Base-by-base conservation (phyloP, 2,113 vertebrate genomes). In the Petrocephalus zakoni region DNA sequence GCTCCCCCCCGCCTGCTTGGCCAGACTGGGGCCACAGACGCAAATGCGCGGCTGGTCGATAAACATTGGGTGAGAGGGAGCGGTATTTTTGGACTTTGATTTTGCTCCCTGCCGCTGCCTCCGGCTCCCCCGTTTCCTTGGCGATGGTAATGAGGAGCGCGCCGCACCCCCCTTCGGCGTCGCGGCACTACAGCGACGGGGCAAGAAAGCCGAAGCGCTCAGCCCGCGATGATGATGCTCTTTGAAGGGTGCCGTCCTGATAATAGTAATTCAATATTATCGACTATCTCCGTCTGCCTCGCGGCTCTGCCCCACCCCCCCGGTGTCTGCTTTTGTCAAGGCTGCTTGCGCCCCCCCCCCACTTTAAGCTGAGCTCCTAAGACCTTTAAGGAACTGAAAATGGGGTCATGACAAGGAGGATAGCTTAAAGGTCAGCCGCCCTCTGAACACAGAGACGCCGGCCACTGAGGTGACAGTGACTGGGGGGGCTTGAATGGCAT, bases 81-180 rank as follows among this genome's bases (percentile, higher is more conserved):
- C 10, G 11, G 46, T 87, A 87, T 87, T 68, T 87, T 87, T 68
- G 42, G 42, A 64, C 58, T 87, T 87, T 86, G 85, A 42, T 86
- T 86, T 58, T 87, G 37, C 21, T n/a, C 42, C 58, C 29, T 4
- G 21, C 55, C 34, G 4, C 29, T 7, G 47, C 19, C 19, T 15
- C 85, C 21, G 29, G 85, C 2, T 64, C 8, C 58, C 3, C 37
- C n/a, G 86, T 87, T 87, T 87, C 86, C 86, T 13, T 68, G 42
- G 58, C 46, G 58, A 87, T 87, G 86, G 21, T 29, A 21, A 87
- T 51, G 86, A 72, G 37, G 47, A n/a, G 47, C 9, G 17, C 81
- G 37, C 5, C 53, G 9, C 37, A n/a, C 25, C 37, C 53, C 55
- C 42, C 21, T 0, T 15, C 46, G 11, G 42, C 8, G 19, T 13